Conservation (phyloP, 2,888 invertebrate genomes). For the Macrosiphum euphorbiae region DNA sequence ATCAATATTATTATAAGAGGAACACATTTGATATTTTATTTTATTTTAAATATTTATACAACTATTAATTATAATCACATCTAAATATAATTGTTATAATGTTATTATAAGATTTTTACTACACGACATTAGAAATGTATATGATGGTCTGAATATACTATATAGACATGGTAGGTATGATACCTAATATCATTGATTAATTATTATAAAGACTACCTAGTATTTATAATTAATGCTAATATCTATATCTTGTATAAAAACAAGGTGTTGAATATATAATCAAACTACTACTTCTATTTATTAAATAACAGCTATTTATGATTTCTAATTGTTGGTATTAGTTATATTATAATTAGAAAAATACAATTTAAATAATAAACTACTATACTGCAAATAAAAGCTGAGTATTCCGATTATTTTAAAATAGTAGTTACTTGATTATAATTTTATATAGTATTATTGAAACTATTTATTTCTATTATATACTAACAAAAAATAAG, state of each 20-base stretch:
- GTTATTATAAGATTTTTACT: background rate
- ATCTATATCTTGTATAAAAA: background rate
- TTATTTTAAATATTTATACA: background rate
- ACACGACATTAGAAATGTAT: background rate
- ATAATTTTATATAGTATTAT: background rate
- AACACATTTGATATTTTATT: constrained; percentile 11
- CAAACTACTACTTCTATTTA: background rate
- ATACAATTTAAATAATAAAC: background rate
- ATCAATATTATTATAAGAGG: background rate
- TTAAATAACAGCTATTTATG: background rate
- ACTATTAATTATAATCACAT: constrained; percentile 19
- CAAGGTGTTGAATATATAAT: background rate
- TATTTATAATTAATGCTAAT: no score
- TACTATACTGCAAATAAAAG: background rate
- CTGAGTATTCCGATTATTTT: background rate
- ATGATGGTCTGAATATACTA: background rate
- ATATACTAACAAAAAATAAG: background rate
- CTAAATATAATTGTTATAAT: constrained; percentile 10
- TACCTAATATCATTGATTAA: background rate
- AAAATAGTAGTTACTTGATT: background rate
- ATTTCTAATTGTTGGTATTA: background rate
- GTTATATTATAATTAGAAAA: background rate
- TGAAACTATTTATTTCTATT: background rate
- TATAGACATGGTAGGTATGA: background rate
- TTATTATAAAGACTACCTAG: no score